Evolutionary conservation across 2,797 vertebrate genomes (phyloP).

Genomic region (Helostoma temminkii): DNA sequence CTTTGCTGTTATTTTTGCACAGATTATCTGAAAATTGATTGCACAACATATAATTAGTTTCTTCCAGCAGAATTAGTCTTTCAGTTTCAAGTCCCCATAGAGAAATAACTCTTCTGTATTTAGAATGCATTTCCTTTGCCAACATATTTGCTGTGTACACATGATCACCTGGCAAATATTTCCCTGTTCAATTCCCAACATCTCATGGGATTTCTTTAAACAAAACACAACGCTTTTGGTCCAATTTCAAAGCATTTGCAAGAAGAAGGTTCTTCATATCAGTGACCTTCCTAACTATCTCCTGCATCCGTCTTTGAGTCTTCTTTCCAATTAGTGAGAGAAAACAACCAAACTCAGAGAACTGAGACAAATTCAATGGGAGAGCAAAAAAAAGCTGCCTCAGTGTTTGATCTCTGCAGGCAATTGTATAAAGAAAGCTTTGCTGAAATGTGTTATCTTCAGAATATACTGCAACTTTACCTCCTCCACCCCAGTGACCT

Average conservation of each 20-base stretch:
- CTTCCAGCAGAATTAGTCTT: constrained; percentile 62
- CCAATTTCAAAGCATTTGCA: constrained; percentile 66
- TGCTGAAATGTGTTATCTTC: constrained; percentile 68
- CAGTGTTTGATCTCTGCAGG: constrained; percentile 72
- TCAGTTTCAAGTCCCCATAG: constrained; percentile 63
- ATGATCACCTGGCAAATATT: constrained; percentile 72
- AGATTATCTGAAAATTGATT: constrained; percentile 65
- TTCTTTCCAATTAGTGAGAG: constrained; percentile 81
- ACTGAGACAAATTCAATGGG: constrained; percentile 68
- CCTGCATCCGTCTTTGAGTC: constrained; percentile 58
- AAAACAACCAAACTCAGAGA: constrained; percentile 73
- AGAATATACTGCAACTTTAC: constrained; percentile 60
- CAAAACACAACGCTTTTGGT: constrained; percentile 60
- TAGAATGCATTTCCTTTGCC: constrained; percentile 53
- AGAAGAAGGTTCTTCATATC: constrained; percentile 51
- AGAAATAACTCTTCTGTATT: constrained; percentile 71
- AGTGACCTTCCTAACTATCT: constrained; percentile 69
- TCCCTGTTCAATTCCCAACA: constrained; percentile 33
- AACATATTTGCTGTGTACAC: constrained; percentile 44
- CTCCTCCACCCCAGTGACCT: constrained; percentile 78
- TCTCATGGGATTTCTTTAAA: constrained; percentile 58
- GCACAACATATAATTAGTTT: constrained; percentile 70
- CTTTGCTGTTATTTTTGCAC: constrained; percentile 35
- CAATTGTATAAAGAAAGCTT: constrained; percentile 58
- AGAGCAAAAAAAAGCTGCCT: constrained; percentile 49